Base-by-base conservation (phyloP, 1,140 invertebrate species). In the Aethina tumida region DNA sequence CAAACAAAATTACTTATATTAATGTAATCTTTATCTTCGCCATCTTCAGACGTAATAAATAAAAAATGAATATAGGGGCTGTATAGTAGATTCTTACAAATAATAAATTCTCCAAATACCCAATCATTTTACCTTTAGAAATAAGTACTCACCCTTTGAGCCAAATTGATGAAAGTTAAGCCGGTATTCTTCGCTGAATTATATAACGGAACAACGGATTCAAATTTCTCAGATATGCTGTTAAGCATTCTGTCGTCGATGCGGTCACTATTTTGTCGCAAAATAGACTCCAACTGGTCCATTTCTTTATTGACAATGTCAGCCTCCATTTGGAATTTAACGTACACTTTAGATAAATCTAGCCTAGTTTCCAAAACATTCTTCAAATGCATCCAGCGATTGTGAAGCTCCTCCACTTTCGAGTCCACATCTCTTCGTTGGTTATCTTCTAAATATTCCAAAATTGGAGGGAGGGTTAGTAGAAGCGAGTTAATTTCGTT, bases 281-380 rank as follows among this genome's bases (percentile, higher is more conserved):
- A 51, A 39, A 73, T 60, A 33, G 56, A 46, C 50, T 86, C 79
- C 16, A 88, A 52, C 37, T 66, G 65, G 53, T 84, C 75, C 50
- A 84, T 66, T 53, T 81, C 75, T 39, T 66, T 71, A 31, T 69
- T 68, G 17, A 87, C 64, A 51, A 77, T 70, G 25, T 75, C 71
- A 19, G 78, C 76, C 15, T 75, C 67, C 51, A 75, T 70, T 47
- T 84, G 81, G 62, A 88, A 86, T 43, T 82, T 74, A 19, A 83
- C 72, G 49, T 86, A 84, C 35, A 74, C 55, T 2, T 73, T 70
- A 16, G 74, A 69, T 6, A 77, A 50, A 40, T 76, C 68, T 14
- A 84, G 70, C 39, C 84, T 70, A 33, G 66, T 68, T 41, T 81
- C 70, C 0, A 84, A 59, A 9, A 74, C 52, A 36, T 68, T 70